These are phyloP conservation scores for Atethmia centrago DNA, from an alignment of 2,888 invertebrate genomes.

Conservation along the genomic window DNA sequence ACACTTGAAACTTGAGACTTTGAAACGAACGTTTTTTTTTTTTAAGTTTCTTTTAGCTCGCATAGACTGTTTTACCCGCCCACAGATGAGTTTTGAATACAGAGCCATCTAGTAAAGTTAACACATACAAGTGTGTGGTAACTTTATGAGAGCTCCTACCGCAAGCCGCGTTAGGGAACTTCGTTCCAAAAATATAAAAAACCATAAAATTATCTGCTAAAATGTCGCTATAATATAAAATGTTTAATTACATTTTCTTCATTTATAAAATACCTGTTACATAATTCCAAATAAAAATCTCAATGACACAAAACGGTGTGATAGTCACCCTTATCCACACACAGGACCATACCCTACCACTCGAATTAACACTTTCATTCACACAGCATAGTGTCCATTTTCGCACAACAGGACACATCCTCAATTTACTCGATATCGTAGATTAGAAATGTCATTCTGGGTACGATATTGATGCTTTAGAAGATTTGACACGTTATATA, in stretches of 20 bases:
- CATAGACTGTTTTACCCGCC: too few relatives aligned
- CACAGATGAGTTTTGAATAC: too few relatives aligned
- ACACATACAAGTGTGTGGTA: too few relatives aligned
- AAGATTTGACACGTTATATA: constrained; percentile 66
- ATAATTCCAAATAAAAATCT: background rate
- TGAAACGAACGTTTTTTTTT: too few relatives aligned
- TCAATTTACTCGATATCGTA: constrained; percentile 66
- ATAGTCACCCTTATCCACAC: constrained; percentile 37
- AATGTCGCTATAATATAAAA: background rate
- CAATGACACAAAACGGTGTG: constrained; percentile 53
- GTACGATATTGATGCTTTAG: constrained; percentile 67
- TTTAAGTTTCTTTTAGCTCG: too few relatives aligned
- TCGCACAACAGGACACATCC: constrained; percentile 26
- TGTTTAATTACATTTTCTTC: background rate
- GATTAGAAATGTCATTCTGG: constrained; percentile 69
- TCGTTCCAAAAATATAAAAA: too few relatives aligned
- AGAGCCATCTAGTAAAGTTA: too few relatives aligned
- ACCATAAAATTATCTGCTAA: background rate
- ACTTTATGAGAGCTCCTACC: too few relatives aligned
- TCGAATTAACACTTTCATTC: constrained; percentile 32
- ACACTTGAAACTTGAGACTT: too few relatives aligned
- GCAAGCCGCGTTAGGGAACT: too few relatives aligned
- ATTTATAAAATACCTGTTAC: background rate
- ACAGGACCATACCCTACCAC: background rate
- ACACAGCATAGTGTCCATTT: constrained; percentile 38